Evolutionary conservation across 1,140 invertebrate species (phyloP), one percentile per base, ranked within the genome.

Genomic region (Anastrepha obliqua): DNA sequence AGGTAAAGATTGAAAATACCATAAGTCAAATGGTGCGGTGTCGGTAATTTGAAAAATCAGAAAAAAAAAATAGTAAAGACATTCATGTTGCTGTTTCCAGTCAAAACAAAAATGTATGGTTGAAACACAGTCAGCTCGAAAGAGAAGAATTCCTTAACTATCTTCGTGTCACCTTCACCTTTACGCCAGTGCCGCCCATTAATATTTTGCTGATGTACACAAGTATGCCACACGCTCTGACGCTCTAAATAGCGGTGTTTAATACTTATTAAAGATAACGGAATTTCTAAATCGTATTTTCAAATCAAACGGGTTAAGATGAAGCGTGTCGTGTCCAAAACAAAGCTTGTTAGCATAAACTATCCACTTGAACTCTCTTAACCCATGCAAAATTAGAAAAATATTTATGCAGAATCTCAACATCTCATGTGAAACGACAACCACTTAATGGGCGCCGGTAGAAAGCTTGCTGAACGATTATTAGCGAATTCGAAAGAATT

Each of bases 331-430:
- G 7, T 47, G 55, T 29, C 3, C 74, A 55, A 81, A 81, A 81
- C 17, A 78, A 78, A 55, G 5, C 42, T 15, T 47, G n/a, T 29
- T 65, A 42, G 9, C 20, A 39, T 42, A 7, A 74, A 55, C 13
- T 20, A 81, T 8, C 47, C 74, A 55, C 74, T 81, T 81, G 47
- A 81, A 81, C 74, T 81, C 47, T 47, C 2, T 55, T 81, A 74
- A 74, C 67, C 74, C 42, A 51, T 55, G 7, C 74, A 81, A 55
- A 55, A 55, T 81, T 81, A 55, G 47, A 5, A 20, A 55, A 20
- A 81, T n/a, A 81, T 81, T 44, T 55, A 55, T 55, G 51, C 51
- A 55, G 11, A 62, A 62, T 62, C 60, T 62, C 60, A 62, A 62
- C 60, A 55, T 8, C 2, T 55, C 9, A 67, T 9, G 13, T 67